phyloP scores from a whole-genome alignment of 2,797 vertebrate genomes.

The Phataginus tetradactyla region DNA sequence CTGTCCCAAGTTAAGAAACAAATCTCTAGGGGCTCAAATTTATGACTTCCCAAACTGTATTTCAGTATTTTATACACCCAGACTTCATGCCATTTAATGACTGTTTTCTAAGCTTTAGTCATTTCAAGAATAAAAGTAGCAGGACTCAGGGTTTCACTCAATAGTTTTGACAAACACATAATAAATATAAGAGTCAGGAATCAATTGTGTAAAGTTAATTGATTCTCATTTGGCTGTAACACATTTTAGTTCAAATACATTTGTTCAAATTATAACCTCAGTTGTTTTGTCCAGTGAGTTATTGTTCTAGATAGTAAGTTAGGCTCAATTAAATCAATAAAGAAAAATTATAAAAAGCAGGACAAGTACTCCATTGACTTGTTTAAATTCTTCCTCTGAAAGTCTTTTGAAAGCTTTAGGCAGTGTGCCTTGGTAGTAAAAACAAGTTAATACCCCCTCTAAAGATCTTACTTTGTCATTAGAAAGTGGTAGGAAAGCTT shows the following conservation, averaged over 20 bases:
- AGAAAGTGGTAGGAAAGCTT: neutral
- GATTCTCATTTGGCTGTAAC: constrained; percentile 51
- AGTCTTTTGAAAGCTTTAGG: neutral
- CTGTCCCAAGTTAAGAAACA: neutral
- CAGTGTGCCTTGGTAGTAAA: neutral
- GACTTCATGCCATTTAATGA: neutral
- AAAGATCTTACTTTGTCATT: neutral
- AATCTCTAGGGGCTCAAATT: neutral
- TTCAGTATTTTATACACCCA: neutral
- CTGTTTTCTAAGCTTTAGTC: constrained; percentile 44
- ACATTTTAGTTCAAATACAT: constrained; percentile 9
- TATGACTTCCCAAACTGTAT: neutral
- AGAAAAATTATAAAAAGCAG: neutral
- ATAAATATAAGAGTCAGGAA: constrained; percentile 56
- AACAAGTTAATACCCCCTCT: neutral
- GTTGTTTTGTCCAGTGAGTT: neutral
- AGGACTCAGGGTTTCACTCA: neutral
- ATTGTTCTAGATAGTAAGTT: constrained; percentile 27
- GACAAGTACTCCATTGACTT: neutral
- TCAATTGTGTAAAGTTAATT: constrained; percentile 66
- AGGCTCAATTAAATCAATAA: constrained; percentile 41
- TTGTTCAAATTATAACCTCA: constrained; percentile 43
- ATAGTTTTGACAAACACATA: constrained; percentile 68
- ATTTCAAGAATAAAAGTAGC: constrained; percentile 37
- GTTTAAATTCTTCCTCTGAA: neutral